Base-by-base conservation (phyloP, 2,113 vertebrate species). In the Gorsachius goisagi region DNA sequence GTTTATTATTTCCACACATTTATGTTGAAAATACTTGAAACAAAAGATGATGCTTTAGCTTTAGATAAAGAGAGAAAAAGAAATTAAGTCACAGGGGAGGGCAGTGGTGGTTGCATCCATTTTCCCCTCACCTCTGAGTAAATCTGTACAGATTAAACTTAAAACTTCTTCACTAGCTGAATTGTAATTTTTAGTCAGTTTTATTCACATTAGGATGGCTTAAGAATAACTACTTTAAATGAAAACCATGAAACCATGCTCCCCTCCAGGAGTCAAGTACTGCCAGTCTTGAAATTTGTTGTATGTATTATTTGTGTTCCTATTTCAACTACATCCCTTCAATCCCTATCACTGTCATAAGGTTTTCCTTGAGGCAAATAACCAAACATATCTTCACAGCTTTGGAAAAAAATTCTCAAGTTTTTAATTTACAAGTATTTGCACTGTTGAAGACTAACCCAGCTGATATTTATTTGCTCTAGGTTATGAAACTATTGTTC, bases 51-150 rank as follows among this genome's bases (percentile, higher is more conserved):
- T 9, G 5, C 11, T 72, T 85, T 13, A 67, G 7, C 13, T 71
- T 78, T 55, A 81, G 10, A 80, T 30, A 18, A 39, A 82, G 8
- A 74, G 22, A 64, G 23, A 82, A 79, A 63, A 55, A 59, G 2
- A n/a, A 89, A 8, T 6, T 55, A 9, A 4, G 27, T 2, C 0
- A 0, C 2, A 6, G 6, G 8, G 9, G 7, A 39, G 9, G 3
- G 18, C 33, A 78, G 24, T 18, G 26, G 26, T 21, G 12, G 9
- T 9, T 55, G 23, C 15, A 71, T 24, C 13, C 37, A 14, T 39
- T 45, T 35, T 41, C 12, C 2, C 3, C 6, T 16, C 9, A 55
- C 11, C 11, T 15, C 39, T 9, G 5, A 45, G 13, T 74, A 68
- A 63, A 53, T 18, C 44, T 47, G 13, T 19, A 24, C 15, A 63